These are phyloP conservation scores for Rhagoletis zephyria DNA, from an alignment of 1,140 invertebrate genomes.

Conservation along the genomic window DNA sequence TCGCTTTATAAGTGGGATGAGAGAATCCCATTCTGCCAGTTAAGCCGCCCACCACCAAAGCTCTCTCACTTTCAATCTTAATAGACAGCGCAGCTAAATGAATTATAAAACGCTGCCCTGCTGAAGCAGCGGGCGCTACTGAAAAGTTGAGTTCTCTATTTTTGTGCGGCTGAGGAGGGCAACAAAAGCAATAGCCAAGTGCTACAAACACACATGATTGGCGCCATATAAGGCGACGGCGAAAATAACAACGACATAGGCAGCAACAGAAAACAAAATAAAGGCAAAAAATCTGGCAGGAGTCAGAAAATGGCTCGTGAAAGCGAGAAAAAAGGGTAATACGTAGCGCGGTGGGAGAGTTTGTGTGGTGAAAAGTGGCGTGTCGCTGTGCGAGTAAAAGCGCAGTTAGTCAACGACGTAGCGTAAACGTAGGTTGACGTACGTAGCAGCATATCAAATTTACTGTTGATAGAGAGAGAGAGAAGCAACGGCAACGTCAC, in stretches of 20 bases:
- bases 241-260: slow-evolving; percentile 38
- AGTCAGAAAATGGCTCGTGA: slow-evolving; percentile 9
- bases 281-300: background rate
- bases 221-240: slow-evolving; percentile 50
- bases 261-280: slow-evolving; percentile 53
- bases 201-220: slow-evolving; percentile 34
- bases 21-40: background rate
- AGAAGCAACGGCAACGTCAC: too few species aligned
- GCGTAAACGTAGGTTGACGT: too few species aligned
- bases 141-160: too few species aligned
- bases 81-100: slow-evolving; percentile 23
- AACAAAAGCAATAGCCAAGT: background rate
- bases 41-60: slow-evolving; percentile 27
- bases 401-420: too few species aligned
- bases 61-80: slow-evolving; percentile 11
- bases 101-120: slow-evolving; percentile 28
- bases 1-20: too few species aligned
- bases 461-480: too few species aligned
- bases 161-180: background rate
- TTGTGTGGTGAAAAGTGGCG: background rate
- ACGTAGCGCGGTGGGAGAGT: background rate
- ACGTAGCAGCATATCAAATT: too few species aligned
- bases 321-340: background rate
- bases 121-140: background rate
- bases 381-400: background rate